phyloP scores from a whole-genome alignment of 2,888 invertebrate genomes.

The Beris morrisii region DNA sequence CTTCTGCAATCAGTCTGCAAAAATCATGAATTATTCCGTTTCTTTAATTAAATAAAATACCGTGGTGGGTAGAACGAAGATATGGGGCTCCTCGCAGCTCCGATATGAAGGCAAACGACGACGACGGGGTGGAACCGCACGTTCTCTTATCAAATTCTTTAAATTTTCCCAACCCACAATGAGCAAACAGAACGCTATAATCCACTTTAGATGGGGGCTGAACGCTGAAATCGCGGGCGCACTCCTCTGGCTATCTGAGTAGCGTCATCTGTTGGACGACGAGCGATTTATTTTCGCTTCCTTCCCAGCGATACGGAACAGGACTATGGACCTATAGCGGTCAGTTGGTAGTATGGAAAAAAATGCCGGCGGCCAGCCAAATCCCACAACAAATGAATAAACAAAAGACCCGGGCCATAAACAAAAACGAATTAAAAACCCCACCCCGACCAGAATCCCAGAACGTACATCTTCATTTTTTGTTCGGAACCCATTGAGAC shows the following conservation, averaged over 20 bases:
- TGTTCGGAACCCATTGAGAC: conserved; percentile 6
- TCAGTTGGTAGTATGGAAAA: not conserved
- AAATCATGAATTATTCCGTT: conserved; percentile 28
- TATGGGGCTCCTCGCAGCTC: not conserved
- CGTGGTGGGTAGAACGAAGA: conserved; percentile 3
- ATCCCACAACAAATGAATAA: conserved; percentile 9
- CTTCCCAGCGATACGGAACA: not conserved
- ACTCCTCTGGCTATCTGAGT: conserved; percentile 11
- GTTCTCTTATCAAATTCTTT: conserved; percentile 24
- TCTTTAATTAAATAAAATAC: conserved; percentile 28
- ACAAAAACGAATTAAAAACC: conserved; percentile 25
- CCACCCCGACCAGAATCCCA: conserved; percentile 5
- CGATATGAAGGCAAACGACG: conserved; percentile 16
- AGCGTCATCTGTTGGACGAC: not conserved
- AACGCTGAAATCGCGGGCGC: not conserved
- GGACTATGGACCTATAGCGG: not conserved
- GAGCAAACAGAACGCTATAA: conserved; percentile 13
- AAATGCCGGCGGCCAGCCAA: conserved; percentile 3
- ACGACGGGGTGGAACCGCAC: not conserved
- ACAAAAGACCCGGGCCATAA: conserved; percentile 8
- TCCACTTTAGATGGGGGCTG: not conserved
- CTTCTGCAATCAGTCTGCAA: conserved; percentile 19
- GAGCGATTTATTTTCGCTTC: conserved; percentile 8
- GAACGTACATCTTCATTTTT: conserved; percentile 20
- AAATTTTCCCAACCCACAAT: conserved; percentile 14